Percentiles rank a stretch among this genome's conserved stretches.
Conservation (phyloP, 2,113 vertebrate genomes). For the Vulpes lagopus region DNA sequence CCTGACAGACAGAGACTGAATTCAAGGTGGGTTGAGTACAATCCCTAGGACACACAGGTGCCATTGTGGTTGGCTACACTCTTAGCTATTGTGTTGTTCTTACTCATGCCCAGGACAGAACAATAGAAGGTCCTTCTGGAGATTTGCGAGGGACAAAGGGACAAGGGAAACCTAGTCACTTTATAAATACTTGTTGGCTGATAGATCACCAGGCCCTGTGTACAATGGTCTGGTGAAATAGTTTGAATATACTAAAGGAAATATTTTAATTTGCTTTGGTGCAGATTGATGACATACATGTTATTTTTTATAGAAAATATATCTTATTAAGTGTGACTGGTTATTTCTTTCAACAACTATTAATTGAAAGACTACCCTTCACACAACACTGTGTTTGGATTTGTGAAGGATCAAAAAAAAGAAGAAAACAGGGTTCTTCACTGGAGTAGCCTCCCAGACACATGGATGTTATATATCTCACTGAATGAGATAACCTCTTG, state of each 20-base stretch:
- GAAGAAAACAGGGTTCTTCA: neutral
- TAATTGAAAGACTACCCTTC: neutral
- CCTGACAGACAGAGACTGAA: neutral
- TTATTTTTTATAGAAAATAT: neutral
- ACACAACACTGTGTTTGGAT: neutral
- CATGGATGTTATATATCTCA: neutral
- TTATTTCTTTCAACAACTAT: conserved; percentile 52
- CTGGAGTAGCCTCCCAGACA: neutral
- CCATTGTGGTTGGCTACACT: neutral
- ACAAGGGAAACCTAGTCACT: neutral
- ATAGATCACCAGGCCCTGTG: neutral
- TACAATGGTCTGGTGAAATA: neutral
- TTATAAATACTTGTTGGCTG: conserved; percentile 29
- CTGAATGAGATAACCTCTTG: neutral
- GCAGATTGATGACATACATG: neutral
- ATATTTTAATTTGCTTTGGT: neutral
- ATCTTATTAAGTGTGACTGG: neutral
- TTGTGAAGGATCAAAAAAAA: neutral
- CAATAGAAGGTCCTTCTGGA: neutral
- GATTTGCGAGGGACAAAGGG: neutral
- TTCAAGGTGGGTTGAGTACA: neutral
- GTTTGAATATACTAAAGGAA: too few relatives aligned
- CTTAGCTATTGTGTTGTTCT: neutral
- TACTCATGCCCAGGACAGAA: neutral
- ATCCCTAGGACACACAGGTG: neutral